Evolutionary conservation across 2,113 vertebrate species (phyloP).

Genomic region (Macrotus californicus): DNA sequence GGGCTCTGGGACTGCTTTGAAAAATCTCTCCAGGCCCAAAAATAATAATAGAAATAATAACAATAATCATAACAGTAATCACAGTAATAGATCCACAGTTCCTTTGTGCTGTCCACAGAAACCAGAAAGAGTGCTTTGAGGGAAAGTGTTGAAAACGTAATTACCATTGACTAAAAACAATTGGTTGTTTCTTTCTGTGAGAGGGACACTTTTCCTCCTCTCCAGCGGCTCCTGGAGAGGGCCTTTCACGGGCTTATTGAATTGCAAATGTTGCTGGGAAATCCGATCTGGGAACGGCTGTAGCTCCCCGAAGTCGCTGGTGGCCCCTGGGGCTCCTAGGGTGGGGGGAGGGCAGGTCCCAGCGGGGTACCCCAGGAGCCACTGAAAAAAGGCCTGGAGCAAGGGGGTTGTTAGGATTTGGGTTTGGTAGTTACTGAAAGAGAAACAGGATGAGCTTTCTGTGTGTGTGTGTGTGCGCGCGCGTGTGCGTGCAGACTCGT

Average conservation of each 20-base stretch:
- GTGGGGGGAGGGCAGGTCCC: fast-evolving
- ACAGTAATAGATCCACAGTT: background rate
- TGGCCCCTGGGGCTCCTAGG: background rate
- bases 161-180: background rate
- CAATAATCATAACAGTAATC: background rate
- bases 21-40: background rate
- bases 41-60: background rate
- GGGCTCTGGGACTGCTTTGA: background rate
- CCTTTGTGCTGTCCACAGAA: background rate
- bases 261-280: background rate
- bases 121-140: background rate
- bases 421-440: background rate
- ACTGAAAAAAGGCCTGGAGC: background rate
- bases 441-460: background rate
- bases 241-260: background rate
- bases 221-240: fast-evolving
- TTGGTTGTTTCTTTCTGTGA: background rate
- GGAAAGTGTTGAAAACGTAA: background rate
- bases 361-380: fast-evolving
- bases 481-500: fast-evolving
- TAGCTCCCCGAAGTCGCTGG: background rate
- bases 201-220: background rate
- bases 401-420: background rate
- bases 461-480: no score
- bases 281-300: no score